Percentiles rank a stretch among this genome's conserved stretches.
phyloP scores from a whole-genome alignment of 2,113 vertebrate species.

The Parus major region DNA sequence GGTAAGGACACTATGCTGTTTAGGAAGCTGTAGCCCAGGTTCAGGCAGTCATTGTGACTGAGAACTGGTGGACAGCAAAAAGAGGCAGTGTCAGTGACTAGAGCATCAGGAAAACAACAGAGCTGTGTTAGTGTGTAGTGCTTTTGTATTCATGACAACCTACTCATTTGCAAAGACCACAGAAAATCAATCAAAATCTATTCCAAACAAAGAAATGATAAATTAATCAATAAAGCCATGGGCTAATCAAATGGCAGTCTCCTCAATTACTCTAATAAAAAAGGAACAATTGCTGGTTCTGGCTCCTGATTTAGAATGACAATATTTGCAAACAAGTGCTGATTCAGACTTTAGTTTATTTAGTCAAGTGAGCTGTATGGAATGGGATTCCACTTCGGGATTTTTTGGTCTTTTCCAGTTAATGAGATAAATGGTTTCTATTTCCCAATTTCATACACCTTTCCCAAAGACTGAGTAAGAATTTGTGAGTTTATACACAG shows the following conservation, averaged over 20 bases:
- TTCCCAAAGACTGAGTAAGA: not conserved
- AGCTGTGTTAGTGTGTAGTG: not conserved
- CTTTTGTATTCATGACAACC: slow-evolving; percentile 16
- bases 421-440: slow-evolving; percentile 13
- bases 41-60: not conserved
- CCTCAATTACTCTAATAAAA: slow-evolving; percentile 2
- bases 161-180: slow-evolving; percentile 13
- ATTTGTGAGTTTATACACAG: not conserved
- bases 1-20: not conserved
- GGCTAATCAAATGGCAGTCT: slow-evolving; percentile 10
- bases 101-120: not conserved
- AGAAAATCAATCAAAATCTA: slow-evolving; percentile 52
- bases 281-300: slow-evolving; percentile 4
- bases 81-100: not conserved
- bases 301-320: slow-evolving; percentile 1
- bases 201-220: slow-evolving; percentile 44
- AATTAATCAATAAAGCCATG: slow-evolving; percentile 48
- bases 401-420: not conserved
- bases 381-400: not conserved
- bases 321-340: slow-evolving; percentile 11
- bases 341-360: not conserved
- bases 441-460: not conserved
- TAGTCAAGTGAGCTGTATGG: not conserved
- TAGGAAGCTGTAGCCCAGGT: not conserved
- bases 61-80: not conserved